Conservation (phyloP, 1,140 invertebrate species). For the Paraescarpia echinospica region DNA sequence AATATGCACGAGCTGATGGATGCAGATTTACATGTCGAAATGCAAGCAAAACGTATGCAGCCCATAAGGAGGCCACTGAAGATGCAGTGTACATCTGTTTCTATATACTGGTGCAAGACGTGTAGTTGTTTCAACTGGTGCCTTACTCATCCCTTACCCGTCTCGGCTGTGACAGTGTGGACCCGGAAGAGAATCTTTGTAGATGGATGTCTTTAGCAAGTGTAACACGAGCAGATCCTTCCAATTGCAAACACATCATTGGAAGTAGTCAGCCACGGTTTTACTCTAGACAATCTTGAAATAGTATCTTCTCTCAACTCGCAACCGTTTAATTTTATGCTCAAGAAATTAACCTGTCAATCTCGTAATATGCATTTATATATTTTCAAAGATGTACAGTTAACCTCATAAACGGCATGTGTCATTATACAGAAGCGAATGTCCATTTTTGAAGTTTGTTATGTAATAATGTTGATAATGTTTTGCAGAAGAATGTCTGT, state of each 20-base stretch:
- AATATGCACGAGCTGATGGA: neutral
- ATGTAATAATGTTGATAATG: neutral
- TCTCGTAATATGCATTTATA: neutral
- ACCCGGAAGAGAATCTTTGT: neutral
- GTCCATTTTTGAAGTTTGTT: neutral
- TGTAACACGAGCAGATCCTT: neutral
- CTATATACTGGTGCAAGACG: neutral
- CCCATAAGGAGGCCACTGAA: neutral
- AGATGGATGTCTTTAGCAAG: neutral
- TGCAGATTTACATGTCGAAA: neutral
- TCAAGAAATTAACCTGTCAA: neutral
- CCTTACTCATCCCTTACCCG: neutral
- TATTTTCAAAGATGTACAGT: constrained; percentile 5
- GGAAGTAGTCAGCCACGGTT: too few species aligned
- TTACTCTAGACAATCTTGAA: neutral
- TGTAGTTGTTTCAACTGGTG: neutral
- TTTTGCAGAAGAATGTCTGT: neutral
- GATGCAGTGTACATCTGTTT: neutral
- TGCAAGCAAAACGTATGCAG: neutral
- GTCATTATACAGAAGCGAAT: neutral
- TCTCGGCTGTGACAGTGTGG: neutral
- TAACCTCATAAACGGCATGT: neutral
- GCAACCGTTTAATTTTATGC: neutral
- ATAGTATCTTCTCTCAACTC: neutral
- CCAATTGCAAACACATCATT: neutral